Base-by-base conservation (phyloP, 2,113 vertebrate species). In the Empidonax alnorum region DNA sequence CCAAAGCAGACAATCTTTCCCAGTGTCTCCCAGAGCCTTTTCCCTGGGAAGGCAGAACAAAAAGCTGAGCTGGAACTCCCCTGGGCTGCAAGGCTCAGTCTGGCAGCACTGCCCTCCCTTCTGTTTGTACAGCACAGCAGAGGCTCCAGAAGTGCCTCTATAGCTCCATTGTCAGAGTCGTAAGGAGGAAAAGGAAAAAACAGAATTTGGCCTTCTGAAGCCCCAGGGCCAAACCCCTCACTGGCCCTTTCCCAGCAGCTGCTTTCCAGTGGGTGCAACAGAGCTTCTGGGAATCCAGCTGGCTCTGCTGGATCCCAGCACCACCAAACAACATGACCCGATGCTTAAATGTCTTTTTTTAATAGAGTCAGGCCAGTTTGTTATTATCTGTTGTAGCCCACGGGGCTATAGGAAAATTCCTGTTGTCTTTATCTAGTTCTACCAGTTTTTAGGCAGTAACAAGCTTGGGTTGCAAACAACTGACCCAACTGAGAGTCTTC, bases 381-480 rank as follows among this genome's bases (percentile, higher is more conserved):
- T 77, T 95, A 79, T 95, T 95, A 89, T 62, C 88, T 66, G 69
- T 84, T 90, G 93, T 95, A 97, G 95, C 97, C 96, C 93, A 56
- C 10, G 66, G 97, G 97, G 79, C 93, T 49, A 4, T 93, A 97
- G 97, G 97, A 97, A 96, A 97, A 97, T 95, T 95, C 93, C 85
- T 96, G 49, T 93, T 93, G 79, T 58, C 84, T 94, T 96, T 24
- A 96, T 87, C 98, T 89, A n/a, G 97, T 97, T 97, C 94, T 97
- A 95, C 98, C 96, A 97, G 97, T 97, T 98, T 95, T 94, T 31
- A 90, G 59, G n/a, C 56, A 63, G 83, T 53, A 82, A 96, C 31
- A 76, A 86, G 93, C 96, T 96, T 97, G 94, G 93, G 93, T 80
- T 96, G 94, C 94, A 97, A 97, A 97, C 96, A 97, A 90, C 35